Base-by-base conservation (phyloP, 2,113 vertebrate species). In the Engraulis encrasicolus region DNA sequence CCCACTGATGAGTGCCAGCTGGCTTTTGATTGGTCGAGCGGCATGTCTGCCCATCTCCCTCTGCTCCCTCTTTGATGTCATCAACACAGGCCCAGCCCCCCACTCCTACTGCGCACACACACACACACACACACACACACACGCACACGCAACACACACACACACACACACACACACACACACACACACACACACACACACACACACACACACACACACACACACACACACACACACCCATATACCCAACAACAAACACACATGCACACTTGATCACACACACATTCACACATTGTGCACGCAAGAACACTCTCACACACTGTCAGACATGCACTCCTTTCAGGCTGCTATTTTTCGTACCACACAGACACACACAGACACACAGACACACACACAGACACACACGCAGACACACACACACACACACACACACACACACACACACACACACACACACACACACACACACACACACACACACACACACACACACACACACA, bases 61-160 rank as follows among this genome's bases (percentile, higher is more conserved):
- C 90, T 83, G 90, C 83, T 87, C 87, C 88, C 88, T n/a, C 90
- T 93, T 92, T 93, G 91, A 92, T 91, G 89, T 92, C 77, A 80
- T 89, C 91, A 92, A 93, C 90, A 92, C 49, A 20, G 78, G 50
- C 23, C 50, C 50, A 49, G 50, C 71, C 81, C 52, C 50, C 37
- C 66, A 74, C 23, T 17, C 11, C 66, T 5, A 12, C 2, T 31
- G 6, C 11, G 17, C 66, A 15, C 66, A 74, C 34, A 34, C 23
- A n/a, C 61, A 71, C 61, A 7, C 27, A 31, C 9, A 20, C 61
- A 20, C 27, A 5, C 14, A 34, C 11, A 74, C 9, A 45, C 40
- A 45, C 3, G 9, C 40, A 45, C 40, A 45, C 61, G 9, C 27
- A n/a, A 31, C 31, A 20, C 61, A 20, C 27, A 5, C 14, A 34